Conservation (phyloP, 2,888 invertebrate genomes). For the Kuschelorhynchus macadamiae region DNA sequence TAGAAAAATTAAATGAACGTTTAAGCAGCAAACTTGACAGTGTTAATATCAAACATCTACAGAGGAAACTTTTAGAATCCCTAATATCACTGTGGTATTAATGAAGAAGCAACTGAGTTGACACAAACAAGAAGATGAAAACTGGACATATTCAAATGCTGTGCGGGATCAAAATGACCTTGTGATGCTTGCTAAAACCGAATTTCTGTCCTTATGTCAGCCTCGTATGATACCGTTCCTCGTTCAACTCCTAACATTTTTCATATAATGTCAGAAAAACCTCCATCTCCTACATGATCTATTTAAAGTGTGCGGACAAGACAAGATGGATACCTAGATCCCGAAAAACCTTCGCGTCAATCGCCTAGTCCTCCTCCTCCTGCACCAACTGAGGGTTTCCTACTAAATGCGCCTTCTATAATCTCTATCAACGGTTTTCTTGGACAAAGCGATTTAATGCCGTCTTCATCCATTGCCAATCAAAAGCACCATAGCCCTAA, state of each 20-base stretch:
- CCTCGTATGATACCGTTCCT: constrained; percentile 69
- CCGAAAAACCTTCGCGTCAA: constrained; percentile 52
- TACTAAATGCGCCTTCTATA: constrained; percentile 59
- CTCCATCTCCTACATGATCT: constrained; percentile 76
- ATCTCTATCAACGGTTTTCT: constrained; percentile 66
- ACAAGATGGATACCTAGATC: constrained; percentile 74
- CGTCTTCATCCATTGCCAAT: constrained; percentile 63
- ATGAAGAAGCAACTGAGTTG: constrained; percentile 68
- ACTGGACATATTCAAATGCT: constrained; percentile 79
- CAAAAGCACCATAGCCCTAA: constrained; percentile 76
- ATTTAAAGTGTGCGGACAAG: constrained; percentile 77
- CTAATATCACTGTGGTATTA: constrained; percentile 68
- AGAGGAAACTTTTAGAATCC: constrained; percentile 79
- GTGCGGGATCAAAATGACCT: constrained; percentile 76
- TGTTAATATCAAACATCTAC: constrained; percentile 82
- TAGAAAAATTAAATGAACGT: constrained; percentile 84
- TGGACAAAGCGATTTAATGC: constrained; percentile 60
- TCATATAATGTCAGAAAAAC: constrained; percentile 69
- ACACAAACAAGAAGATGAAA: constrained; percentile 69
- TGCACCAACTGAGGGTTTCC: constrained; percentile 74
- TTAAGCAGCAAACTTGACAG: constrained; percentile 84
- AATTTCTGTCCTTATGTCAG: constrained; percentile 69
- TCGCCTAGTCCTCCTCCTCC: constrained; percentile 85
- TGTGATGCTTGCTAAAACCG: constrained; percentile 69
- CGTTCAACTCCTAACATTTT: constrained; percentile 72